phyloP scores from a whole-genome alignment of 1,140 invertebrate species.

The Phocides pigmalion region DNA sequence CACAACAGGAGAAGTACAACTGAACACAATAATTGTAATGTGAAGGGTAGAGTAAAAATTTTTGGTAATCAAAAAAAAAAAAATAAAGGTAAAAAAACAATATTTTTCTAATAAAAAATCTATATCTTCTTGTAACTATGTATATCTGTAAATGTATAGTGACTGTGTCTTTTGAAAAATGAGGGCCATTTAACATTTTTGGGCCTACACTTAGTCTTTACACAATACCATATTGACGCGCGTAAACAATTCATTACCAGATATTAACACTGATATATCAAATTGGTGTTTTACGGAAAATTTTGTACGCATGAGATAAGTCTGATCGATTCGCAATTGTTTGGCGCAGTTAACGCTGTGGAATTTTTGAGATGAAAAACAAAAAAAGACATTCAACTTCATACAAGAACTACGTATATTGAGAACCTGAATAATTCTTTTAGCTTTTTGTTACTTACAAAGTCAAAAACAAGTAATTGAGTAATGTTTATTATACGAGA shows the following conservation, averaged over 20 bases:
- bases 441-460: not conserved
- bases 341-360: not conserved
- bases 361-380: constrained; percentile 1
- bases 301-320: not conserved
- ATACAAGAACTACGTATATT: not conserved
- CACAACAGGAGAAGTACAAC: too few species aligned
- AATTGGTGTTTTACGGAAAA: not conserved
- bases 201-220: not conserved
- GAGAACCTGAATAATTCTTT: not conserved
- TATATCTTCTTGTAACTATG: too few species aligned
- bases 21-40: too few species aligned
- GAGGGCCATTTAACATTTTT: too few species aligned
- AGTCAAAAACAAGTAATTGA: not conserved
- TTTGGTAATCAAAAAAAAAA: too few species aligned
- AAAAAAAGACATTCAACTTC: not conserved
- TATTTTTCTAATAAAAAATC: too few species aligned
- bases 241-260: not conserved
- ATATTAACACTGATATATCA: not conserved
- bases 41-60: too few species aligned
- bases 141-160: too few species aligned
- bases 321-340: not conserved
- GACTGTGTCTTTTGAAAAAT: too few species aligned
- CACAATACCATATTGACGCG: not conserved
- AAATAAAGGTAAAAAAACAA: too few species aligned
- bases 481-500: too few species aligned